Evolutionary conservation across 1,140 invertebrate species (phyloP).

Genomic region (Drosophila virilis): DNA sequence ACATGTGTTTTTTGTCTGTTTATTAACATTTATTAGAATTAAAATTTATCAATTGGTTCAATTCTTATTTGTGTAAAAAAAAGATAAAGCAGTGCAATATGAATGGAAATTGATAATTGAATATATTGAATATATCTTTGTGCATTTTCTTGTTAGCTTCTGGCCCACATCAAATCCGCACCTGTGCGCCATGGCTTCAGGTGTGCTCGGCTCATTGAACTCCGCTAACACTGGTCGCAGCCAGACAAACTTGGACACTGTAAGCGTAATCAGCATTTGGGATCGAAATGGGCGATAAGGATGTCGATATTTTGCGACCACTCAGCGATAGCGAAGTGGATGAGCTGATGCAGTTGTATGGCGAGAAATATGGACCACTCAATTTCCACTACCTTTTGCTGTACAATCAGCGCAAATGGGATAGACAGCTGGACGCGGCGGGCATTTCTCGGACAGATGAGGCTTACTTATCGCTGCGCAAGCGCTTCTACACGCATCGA

Average conservation of each 20-base stretch:
- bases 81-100: no score
- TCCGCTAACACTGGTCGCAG: slow-evolving; percentile 1
- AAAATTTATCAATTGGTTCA: no score
- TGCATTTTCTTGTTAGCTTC: no score
- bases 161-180: slow-evolving; percentile 3
- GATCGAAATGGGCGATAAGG: slow-evolving; percentile 54
- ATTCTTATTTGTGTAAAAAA: no score
- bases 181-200: slow-evolving; percentile 1
- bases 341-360: slow-evolving; percentile 66
- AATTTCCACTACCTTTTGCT: slow-evolving; percentile 73
- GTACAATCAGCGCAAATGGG: slow-evolving; percentile 77
- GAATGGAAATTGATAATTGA: no score
- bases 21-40: no score
- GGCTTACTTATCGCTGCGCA: slow-evolving; percentile 58
- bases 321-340: slow-evolving; percentile 64
- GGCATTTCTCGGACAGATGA: slow-evolving; percentile 28
- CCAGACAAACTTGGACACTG: slow-evolving; percentile 7
- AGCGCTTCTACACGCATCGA: slow-evolving; percentile 67
- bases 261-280: slow-evolving; percentile 9
- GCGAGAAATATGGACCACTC: slow-evolving; percentile 45
- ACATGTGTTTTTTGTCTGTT: no score
- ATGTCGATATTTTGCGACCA: slow-evolving; percentile 68
- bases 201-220: slow-evolving; percentile 20
- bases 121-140: no score
- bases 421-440: slow-evolving; percentile 53